Evolutionary conservation across 2,888 invertebrate species (phyloP), one percentile per base, ranked within the genome.

Genomic region (Nowickia ferox): DNA sequence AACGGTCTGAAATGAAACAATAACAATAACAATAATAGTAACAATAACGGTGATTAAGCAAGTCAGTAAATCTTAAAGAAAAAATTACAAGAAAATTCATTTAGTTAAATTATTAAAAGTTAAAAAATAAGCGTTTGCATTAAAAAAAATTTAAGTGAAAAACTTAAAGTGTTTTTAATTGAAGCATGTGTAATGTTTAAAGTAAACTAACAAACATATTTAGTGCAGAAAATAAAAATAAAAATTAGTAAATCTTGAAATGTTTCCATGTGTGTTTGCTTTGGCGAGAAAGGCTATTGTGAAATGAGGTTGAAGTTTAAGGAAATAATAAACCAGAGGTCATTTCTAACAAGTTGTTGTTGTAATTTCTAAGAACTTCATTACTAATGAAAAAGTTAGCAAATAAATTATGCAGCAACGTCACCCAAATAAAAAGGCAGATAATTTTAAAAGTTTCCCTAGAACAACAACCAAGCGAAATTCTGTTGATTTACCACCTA

Each of bases 281-380:
- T 46, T 15, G 30, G 11, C 46, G 68, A 57, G 46, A 66, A 78
- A 75, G 79, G 83, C 65, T 61, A 76, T 57, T 55, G 65, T 42
- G 61, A 83, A 68, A 79, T 66, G 80, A 75, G 76, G 79, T 80
- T 86, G 83, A 86, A 86, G 86, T 83, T 86, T 86, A 86, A 83
- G 86, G 86, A 83, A 86, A 76, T 79, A 44, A 83, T 83, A 81
- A 86, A 51, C 74, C 22, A 74, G 46, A 66, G 77, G 83, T 71
- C 51, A 53, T 53, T 72, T 69, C 46, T 55, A 57, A 84, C 9
- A 82, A 38, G 2, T 6, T 30, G 30, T 30, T 30, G 30, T 30
- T 30, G 30, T 13, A 9, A 79, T 61, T 61, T 69, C 40, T 68
- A 11, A 38, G 69, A 42, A 55, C 65, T 22, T 46, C 53, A 53